Evolutionary conservation across 2,888 invertebrate species (phyloP), one percentile per base, ranked within the genome.

Genomic region (Pelosia muscerda): DNA sequence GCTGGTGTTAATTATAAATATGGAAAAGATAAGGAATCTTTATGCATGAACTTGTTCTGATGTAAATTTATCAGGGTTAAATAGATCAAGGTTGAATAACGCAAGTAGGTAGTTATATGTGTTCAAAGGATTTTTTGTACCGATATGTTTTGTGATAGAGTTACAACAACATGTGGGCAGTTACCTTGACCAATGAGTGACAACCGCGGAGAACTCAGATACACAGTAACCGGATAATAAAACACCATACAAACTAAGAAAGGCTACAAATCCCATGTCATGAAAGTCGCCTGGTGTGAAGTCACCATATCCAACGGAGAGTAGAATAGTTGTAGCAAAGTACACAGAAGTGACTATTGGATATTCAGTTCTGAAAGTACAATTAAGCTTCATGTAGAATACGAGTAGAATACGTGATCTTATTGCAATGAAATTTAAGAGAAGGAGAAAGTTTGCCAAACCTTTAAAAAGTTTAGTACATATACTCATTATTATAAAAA

Each of bases 251-350:
- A 95, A 86, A 71, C 92, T 93, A n/a, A 94, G 84, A 78, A 95
- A 94, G 2, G 91, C 91, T 10, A 94, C 84, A 23, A 94, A 85
- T 28, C 86, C 89, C 94, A 95, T 91, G 72, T 95, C 95, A 65
- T 83, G 89, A 54, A 88, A 83, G 72, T 95, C 95, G 13, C 92
- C 92, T 2, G 95, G 95, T 1, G 82, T 70, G 61, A 94, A 92
- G 76, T 95, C 95, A 11, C 95, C 95, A 61, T 93, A 94, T 0
- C 95, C 95, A 22, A 95, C 90, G 0, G 94, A 92, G 1, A 94
- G 84, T 26, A 95, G 74, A 9, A 90, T 79, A 0, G 94, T 90
- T 6, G 95, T 90, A 1, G 95, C 92, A 73, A 93, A 95, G 82
- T 95, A 95, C 54, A 94, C 80, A 2, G 95, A 89, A 1, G 94